Evolutionary conservation across 2,888 invertebrate species (phyloP).

Genomic region (Mylabris sibirica): DNA sequence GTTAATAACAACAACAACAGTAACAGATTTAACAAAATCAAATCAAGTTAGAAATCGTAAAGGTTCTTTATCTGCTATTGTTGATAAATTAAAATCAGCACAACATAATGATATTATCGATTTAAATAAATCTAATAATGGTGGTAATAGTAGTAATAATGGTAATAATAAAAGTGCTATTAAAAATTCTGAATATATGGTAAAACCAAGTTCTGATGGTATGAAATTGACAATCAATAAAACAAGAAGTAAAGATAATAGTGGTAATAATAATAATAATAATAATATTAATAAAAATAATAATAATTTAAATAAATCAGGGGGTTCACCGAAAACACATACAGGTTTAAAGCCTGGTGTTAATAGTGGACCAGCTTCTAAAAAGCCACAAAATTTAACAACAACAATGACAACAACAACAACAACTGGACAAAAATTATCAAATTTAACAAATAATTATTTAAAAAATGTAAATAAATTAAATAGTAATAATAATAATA

Average conservation of each 20-base stretch:
- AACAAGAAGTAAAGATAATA: conserved; percentile 78
- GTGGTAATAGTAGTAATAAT: conserved; percentile 34
- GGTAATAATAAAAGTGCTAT: conserved; percentile 34
- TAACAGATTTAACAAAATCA: conserved; percentile 64
- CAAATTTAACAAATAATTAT: conserved; percentile 54
- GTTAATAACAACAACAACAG: background rate
- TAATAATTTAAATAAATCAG: conserved; percentile 46
- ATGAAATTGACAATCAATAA: conserved; percentile 93
- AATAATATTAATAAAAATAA: conserved; percentile 33
- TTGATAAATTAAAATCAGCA: conserved; percentile 82
- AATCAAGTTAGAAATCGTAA: conserved; percentile 73
- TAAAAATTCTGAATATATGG: conserved; percentile 86
- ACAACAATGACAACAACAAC: background rate
- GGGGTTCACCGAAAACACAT: conserved; percentile 79
- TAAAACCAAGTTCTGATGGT: conserved; percentile 87
- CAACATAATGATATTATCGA: conserved; percentile 70
- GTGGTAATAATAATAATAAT: conserved; percentile 37
- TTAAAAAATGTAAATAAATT: conserved; percentile 25
- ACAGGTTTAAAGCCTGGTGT: conserved; percentile 85
- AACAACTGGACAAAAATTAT: background rate
- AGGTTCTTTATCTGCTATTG: conserved; percentile 82
- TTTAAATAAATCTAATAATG: conserved; percentile 57
- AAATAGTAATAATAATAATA: background rate
- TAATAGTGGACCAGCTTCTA: conserved; percentile 85
- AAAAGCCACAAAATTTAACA: conserved; percentile 72